Evolutionary conservation across 1,140 invertebrate species (phyloP), one percentile per base, ranked within the genome.

Genomic region (Spodoptera litura): DNA sequence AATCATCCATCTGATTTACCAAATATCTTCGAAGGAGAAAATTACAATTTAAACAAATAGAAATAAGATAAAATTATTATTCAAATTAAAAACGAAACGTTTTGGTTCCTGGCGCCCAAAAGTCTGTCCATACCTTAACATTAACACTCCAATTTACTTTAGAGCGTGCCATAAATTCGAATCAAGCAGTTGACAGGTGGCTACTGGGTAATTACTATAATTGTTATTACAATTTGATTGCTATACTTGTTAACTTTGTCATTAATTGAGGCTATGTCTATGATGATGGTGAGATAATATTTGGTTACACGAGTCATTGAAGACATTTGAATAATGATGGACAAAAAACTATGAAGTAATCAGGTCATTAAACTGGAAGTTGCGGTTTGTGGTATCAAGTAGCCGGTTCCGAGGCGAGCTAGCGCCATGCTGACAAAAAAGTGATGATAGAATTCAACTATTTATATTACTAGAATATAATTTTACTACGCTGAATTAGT

Each of bases 161-260:
- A 80, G 10, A 38, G 6, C 51, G 27, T 11, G 68, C 82, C 70
- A 88, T 90, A 90, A 90, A 90, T 89, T 83, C 81, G 72, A 88
- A 90, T 90, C 70, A 85, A 84, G 56, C 56, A 15, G 62, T 74
- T 86, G 84, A 86, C 83, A 80, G 73, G 73, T 80, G 79, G 13
- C 75, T 38, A 44, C 75, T 73, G 38, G 27, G 25, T 13, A 56
- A 77, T 81, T 81, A 78, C 58, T 62, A 35, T 72, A 72, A 77
- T 72, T 77, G 66, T 55, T 81, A 70, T 66, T 79, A 51, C 59
- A 55, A 81, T 84, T 80, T 77, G 53, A 68, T 56, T 49, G 52
- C 52, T 66, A 58, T 68, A 77, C 12, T 62, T 56, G 31, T 49
- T 27, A 44, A 64, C n/a, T 27, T 49, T 12, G 56, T 64, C 20